Conservation (phyloP, 1,140 invertebrate genomes). For the Papilio helenus region DNA sequence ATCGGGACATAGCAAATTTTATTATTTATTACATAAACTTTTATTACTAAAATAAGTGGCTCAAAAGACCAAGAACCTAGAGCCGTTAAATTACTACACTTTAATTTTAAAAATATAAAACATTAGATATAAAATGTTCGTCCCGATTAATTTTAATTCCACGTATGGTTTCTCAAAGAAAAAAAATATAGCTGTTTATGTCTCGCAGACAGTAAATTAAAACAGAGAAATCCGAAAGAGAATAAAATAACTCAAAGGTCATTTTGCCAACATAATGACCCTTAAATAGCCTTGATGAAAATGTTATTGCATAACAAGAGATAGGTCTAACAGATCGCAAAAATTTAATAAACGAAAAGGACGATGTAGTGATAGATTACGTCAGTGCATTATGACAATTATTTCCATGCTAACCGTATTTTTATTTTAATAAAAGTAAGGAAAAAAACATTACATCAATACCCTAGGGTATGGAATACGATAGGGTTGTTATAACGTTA, state of each 20-base stretch:
- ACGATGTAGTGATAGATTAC: neutral
- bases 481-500: slow-evolving; percentile 24
- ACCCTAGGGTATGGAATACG: neutral
- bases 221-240: slow-evolving; percentile 60
- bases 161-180: slow-evolving; percentile 58
- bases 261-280: too few relatives aligned
- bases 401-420: neutral
- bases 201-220: slow-evolving; percentile 59
- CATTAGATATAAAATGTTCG: slow-evolving; percentile 37
- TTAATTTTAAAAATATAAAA: slow-evolving; percentile 40
- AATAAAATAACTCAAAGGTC: too few relatives aligned
- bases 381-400: neutral
- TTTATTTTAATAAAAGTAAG: neutral
- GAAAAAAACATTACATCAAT: neutral
- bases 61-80: neutral
- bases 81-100: neutral
- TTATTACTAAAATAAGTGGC: neutral
- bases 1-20: slow-evolving; percentile 4
- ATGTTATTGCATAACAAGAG: too few relatives aligned
- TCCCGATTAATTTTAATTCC: slow-evolving; percentile 39
- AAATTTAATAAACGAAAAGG: neutral
- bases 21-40: too few relatives aligned
- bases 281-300: too few relatives aligned
- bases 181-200: slow-evolving; percentile 43
- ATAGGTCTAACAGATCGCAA: too few relatives aligned